Conservation (phyloP, 2,113 vertebrate genomes). For the Anoura caudifer region DNA sequence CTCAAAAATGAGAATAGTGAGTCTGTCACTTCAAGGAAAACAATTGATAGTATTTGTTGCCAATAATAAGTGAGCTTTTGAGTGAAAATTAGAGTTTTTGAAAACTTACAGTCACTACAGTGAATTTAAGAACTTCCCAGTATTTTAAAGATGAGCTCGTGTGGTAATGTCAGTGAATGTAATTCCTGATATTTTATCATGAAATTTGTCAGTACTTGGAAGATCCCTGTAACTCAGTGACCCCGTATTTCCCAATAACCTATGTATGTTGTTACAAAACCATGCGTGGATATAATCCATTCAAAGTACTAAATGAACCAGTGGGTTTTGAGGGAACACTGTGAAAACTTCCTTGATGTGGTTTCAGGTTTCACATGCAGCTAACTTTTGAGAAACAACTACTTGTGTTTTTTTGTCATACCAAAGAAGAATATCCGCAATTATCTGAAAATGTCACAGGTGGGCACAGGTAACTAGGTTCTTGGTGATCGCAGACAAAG, state of each 20-base stretch:
- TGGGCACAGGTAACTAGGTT: no score
- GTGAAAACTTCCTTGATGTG: background rate
- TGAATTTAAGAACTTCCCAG: background rate
- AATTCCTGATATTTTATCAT: slow-evolving; percentile 21
- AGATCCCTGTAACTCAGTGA: background rate
- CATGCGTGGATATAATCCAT: background rate
- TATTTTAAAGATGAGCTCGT: background rate
- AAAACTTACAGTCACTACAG: background rate
- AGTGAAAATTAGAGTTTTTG: slow-evolving; percentile 32
- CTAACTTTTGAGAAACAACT: slow-evolving; percentile 24
- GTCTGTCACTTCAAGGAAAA: background rate
- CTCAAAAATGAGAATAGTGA: background rate
- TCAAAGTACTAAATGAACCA: background rate
- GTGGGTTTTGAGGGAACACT: background rate
- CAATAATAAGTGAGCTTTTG: background rate
- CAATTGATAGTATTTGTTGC: background rate
- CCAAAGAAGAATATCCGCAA: background rate
- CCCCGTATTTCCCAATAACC: background rate
- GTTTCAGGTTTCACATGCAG: slow-evolving; percentile 27
- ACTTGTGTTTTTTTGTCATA: background rate
- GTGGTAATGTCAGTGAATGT: background rate
- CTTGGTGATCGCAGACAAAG: no score
- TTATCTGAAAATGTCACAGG: background rate
- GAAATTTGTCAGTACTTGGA: background rate
- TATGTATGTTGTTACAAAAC: background rate